Conservation (phyloP, 2,797 vertebrate genomes). For the Lithobates pipiens region DNA sequence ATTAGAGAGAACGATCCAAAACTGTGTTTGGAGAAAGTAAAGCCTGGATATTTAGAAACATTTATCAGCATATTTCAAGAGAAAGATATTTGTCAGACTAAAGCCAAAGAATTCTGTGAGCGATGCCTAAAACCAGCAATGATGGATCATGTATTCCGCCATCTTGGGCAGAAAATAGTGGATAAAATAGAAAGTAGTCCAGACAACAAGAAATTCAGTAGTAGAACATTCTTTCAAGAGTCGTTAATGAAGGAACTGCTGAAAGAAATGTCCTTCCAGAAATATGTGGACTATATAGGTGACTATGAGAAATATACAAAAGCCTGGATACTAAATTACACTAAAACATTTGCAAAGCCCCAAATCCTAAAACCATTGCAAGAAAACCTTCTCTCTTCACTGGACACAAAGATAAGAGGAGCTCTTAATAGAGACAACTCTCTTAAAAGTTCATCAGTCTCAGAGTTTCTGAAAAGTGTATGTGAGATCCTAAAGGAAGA, state of each 20-base stretch:
- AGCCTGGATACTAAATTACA: conserved; percentile 63
- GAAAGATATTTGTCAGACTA: conserved; percentile 66
- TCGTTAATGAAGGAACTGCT: conserved; percentile 67
- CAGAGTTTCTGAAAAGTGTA: conserved; percentile 69
- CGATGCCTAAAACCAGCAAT: conserved; percentile 69
- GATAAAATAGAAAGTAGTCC: conserved; percentile 65
- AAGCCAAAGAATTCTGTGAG: conserved; percentile 64
- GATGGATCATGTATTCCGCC: conserved; percentile 61
- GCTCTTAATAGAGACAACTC: conserved; percentile 4
- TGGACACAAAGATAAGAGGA: conserved; percentile 55
- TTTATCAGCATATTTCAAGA: conserved; percentile 71
- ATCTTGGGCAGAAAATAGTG: conserved; percentile 69
- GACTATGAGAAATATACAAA: conserved; percentile 68
- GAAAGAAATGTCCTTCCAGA: conserved; percentile 34
- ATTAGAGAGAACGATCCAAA: conserved; percentile 63
- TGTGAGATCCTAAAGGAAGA: conserved; percentile 71
- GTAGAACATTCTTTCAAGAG: conserved; percentile 62
- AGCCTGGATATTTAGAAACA: conserved; percentile 64
- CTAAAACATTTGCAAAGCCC: conserved; percentile 44
- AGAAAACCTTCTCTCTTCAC: conserved; percentile 9
- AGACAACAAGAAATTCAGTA: conserved; percentile 65
- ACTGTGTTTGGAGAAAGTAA: conserved; percentile 64
- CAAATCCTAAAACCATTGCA: conserved; percentile 59
- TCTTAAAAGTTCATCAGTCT: conserved; percentile 60
- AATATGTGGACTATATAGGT: conserved; percentile 55